A percentile compares a stretch with the other conserved stretches of the same genome.
phyloP scores from a whole-genome alignment of 2,797 vertebrate genomes.

The Pangasius krempfi region DNA sequence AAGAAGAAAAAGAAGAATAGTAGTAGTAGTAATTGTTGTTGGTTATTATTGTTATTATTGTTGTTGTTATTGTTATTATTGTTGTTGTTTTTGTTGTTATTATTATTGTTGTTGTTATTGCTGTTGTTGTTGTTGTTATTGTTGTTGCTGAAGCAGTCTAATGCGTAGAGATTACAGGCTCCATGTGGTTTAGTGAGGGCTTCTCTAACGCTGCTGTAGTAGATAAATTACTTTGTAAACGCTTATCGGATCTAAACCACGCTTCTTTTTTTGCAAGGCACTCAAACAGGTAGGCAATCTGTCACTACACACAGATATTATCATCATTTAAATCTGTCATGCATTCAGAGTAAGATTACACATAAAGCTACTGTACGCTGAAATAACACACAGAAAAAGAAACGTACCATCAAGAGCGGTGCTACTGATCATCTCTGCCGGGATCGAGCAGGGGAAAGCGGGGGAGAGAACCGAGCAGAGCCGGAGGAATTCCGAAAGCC shows the following conservation, averaged over 20 bases:
- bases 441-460: conserved; percentile 76
- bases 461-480: conserved; percentile 87
- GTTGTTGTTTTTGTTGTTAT: background rate
- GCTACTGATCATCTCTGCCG: conserved; percentile 99
- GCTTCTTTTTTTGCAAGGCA: background rate
- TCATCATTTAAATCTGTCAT: conserved; percentile 40
- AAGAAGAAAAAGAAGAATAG: background rate
- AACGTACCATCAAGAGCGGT: conserved; percentile 99
- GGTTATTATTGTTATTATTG: background rate
- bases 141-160: background rate
- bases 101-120: background rate
- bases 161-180: background rate
- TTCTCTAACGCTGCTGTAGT: background rate
- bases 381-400: conserved; percentile 64
- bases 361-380: conserved; percentile 31
- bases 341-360: conserved; percentile 51
- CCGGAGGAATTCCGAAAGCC: conserved; percentile 94
- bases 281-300: conserved; percentile 38
- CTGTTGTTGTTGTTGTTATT: background rate
- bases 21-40: background rate
- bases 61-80: background rate
- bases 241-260: background rate
- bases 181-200: background rate
- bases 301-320: conserved; percentile 47
- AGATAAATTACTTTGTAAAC: conserved; percentile 1